Evolutionary conservation across 1,140 invertebrate genomes (phyloP).

Genomic region (Bombus sylvicola): DNA sequence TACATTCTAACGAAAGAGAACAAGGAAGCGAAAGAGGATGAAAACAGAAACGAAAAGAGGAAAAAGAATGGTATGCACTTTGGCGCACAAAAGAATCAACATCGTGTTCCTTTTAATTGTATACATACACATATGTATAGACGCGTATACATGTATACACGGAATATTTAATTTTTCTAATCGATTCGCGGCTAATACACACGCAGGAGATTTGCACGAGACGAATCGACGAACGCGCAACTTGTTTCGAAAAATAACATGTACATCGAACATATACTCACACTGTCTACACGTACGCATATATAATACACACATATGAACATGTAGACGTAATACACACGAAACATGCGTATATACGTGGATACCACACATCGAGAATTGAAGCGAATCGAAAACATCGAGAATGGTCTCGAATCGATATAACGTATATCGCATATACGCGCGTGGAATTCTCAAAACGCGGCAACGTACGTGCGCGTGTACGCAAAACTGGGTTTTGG

Average conservation of each 20-base stretch:
- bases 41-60: neutral
- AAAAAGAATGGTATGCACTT: constrained; percentile 31
- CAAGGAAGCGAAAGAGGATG: too few species aligned
- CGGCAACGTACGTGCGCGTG: constrained; percentile 80
- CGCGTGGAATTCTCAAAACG: constrained; percentile 64
- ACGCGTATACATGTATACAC: constrained; percentile 35
- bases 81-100: constrained; percentile 52
- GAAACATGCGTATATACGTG: neutral
- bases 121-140: constrained; percentile 24
- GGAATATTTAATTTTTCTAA: constrained; percentile 56
- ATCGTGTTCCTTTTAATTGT: constrained; percentile 48
- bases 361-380: neutral
- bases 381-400: constrained; percentile 31
- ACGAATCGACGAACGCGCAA: constrained; percentile 27
- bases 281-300: neutral
- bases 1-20: neutral
- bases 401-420: constrained; percentile 44
- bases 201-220: neutral
- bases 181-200: constrained; percentile 35
- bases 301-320: neutral
- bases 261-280: constrained; percentile 17
- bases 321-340: neutral
- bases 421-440: neutral
- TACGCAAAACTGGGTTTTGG: constrained; percentile 74
- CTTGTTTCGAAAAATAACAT: neutral